Conservation (phyloP, 2,113 vertebrate genomes). For the Microcebus murinus region DNA sequence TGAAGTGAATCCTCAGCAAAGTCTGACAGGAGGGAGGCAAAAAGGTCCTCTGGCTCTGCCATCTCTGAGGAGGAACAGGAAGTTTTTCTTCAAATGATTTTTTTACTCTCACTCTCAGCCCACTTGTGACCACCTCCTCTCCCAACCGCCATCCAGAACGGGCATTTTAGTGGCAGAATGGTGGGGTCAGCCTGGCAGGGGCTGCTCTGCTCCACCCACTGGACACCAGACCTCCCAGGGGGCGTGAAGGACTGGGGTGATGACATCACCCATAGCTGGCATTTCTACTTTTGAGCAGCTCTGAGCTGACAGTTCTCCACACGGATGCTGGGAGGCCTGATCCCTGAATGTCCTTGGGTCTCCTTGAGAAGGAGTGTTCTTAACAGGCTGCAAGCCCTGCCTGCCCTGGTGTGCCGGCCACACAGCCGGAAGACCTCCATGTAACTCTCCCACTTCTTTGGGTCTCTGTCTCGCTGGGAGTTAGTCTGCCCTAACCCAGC, state of each 20-base stretch:
- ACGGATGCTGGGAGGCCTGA: constrained; percentile 72
- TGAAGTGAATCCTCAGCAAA: background rate
- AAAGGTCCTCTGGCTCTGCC: background rate
- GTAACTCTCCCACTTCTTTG: background rate
- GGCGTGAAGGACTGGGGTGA: constrained; percentile 30
- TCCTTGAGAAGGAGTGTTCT: constrained; percentile 74
- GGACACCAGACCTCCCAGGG: constrained; percentile 12
- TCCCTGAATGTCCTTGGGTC: constrained; percentile 74
- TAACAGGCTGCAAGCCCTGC: constrained; percentile 46
- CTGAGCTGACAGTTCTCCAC: constrained; percentile 70
- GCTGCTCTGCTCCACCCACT: background rate
- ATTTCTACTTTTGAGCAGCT: constrained; percentile 71
- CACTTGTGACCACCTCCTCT: background rate
- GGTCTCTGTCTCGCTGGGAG: background rate
- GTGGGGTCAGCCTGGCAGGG: background rate
- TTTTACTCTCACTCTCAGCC: background rate
- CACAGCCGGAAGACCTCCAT: background rate
- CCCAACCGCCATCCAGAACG: background rate
- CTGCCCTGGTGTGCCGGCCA: background rate
- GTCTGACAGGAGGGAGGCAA: background rate
- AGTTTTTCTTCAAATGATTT: constrained; percentile 40
- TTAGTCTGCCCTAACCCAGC: background rate
- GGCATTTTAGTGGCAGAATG: background rate
- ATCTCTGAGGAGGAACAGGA: background rate
- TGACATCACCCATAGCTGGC: constrained; percentile 67